phyloP scores from a whole-genome alignment of 1,140 invertebrate species.

The Papilio polytes region DNA sequence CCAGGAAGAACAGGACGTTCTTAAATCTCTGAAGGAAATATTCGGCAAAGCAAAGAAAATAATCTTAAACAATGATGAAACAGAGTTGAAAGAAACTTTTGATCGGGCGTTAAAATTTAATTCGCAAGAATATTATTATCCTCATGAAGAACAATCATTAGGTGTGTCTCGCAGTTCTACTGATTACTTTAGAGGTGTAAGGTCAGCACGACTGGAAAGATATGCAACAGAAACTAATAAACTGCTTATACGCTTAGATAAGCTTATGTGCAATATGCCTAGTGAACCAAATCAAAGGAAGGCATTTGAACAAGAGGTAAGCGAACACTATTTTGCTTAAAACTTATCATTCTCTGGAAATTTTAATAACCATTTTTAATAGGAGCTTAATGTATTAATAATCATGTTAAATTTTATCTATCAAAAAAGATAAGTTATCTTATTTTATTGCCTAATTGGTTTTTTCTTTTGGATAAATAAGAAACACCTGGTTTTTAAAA shows the following conservation, averaged over 20 bases:
- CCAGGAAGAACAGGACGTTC: conserved; percentile 94
- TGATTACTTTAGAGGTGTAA: conserved; percentile 90
- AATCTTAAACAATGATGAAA: conserved; percentile 91
- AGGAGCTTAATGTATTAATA: not conserved
- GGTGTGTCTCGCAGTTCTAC: conserved; percentile 89
- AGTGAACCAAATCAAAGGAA: conserved; percentile 92
- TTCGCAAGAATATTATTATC: conserved; percentile 69
- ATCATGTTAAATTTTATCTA: not conserved
- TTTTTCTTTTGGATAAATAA: too few relatives aligned
- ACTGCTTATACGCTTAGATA: conserved; percentile 96
- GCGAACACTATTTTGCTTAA: not conserved
- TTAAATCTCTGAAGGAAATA: conserved; percentile 96
- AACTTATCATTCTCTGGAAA: not conserved
- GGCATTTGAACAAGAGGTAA: conserved; percentile 88
- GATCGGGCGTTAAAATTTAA: conserved; percentile 82
- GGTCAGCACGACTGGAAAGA: conserved; percentile 89
- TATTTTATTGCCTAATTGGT: not conserved
- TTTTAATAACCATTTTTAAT: not conserved
- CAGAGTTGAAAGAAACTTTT: conserved; percentile 84
- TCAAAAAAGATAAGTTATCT: not conserved
- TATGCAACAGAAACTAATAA: conserved; percentile 98
- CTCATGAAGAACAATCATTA: conserved; percentile 86
- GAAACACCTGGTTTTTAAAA: not conserved
- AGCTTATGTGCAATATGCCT: conserved; percentile 93
- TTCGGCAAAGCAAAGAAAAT: conserved; percentile 96